A percentile compares a stretch with the other conserved stretches of the same genome.
phyloP scores from a whole-genome alignment of 2,797 vertebrate species.

The Oryzias dopingdopingensis region DNA sequence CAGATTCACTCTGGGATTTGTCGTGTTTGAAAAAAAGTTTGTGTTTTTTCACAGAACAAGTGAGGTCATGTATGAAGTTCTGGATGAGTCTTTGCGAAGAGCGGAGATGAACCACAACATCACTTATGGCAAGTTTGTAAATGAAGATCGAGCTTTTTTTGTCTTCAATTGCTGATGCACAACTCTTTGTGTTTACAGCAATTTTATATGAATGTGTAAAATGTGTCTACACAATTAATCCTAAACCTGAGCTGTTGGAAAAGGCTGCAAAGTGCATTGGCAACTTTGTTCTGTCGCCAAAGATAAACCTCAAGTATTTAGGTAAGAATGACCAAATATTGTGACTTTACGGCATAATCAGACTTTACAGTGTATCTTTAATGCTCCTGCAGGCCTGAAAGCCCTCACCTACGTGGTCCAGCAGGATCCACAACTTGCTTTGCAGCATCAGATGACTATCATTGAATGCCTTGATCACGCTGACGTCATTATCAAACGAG shows the following conservation, averaged over 20 bases:
- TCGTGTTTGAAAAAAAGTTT: background rate
- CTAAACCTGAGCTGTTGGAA: constrained; percentile 91
- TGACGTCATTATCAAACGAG: constrained; percentile 94
- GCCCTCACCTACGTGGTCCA: constrained; percentile 95
- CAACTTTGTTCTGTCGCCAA: constrained; percentile 94
- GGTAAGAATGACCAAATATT: constrained; percentile 78
- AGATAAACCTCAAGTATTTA: constrained; percentile 97
- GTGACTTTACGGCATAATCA: background rate
- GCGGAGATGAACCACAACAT: constrained; percentile 99
- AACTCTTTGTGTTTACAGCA: constrained; percentile 73
- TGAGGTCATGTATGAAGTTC: constrained; percentile 93
- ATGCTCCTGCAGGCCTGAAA: constrained; percentile 60
- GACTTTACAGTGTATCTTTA: background rate
- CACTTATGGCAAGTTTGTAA: constrained; percentile 86
- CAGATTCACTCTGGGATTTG: background rate
- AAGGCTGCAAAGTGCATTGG: constrained; percentile 97
- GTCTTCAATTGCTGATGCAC: background rate
- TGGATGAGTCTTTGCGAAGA: constrained; percentile 94
- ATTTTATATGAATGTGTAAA: constrained; percentile 97
- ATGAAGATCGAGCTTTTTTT: background rate
- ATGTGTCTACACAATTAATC: constrained; percentile 92
- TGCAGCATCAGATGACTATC: constrained; percentile 98
- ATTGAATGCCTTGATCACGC: constrained; percentile 96
- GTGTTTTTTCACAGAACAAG: constrained; percentile 81
- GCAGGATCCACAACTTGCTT: constrained; percentile 91